Conservation (phyloP, 2,888 invertebrate genomes). For the Netelia melanura region DNA sequence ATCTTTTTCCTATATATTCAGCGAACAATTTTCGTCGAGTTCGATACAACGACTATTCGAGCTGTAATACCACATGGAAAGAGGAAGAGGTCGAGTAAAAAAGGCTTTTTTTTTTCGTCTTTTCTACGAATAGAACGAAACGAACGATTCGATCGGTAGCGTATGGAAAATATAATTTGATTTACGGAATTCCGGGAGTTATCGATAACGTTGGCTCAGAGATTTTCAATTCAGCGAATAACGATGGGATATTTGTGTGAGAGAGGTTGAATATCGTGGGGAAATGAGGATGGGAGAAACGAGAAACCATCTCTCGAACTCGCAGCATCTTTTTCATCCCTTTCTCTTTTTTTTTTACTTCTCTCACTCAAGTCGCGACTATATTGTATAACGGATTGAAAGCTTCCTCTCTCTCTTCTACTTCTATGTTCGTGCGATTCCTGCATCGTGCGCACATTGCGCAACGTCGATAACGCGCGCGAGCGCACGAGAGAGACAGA, state of each 20-base stretch:
- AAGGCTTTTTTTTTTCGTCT: slow-evolving; percentile 2
- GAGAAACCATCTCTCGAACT: slow-evolving; percentile 12
- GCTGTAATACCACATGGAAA: too few relatives aligned
- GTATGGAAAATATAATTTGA: slow-evolving; percentile 35
- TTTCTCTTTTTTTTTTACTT: not conserved
- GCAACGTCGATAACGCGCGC: slow-evolving; percentile 48
- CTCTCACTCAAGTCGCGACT: slow-evolving; percentile 4
- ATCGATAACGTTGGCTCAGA: not conserved
- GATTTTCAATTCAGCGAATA: slow-evolving; percentile 47
- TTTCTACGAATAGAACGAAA: not conserved
- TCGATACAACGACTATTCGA: too few relatives aligned
- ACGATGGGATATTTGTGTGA: slow-evolving; percentile 45
- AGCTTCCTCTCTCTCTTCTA: slow-evolving; percentile 44
- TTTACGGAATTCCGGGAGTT: slow-evolving; percentile 21
- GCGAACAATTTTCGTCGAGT: too few relatives aligned
- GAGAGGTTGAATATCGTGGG: slow-evolving; percentile 22
- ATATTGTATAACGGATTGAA: slow-evolving; percentile 24
- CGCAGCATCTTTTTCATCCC: slow-evolving; percentile 22
- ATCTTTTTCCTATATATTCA: too few relatives aligned
- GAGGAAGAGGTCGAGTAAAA: not conserved
- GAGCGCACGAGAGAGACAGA: too few relatives aligned
- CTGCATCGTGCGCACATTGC: slow-evolving; percentile 42
- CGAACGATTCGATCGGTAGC: slow-evolving; percentile 13
- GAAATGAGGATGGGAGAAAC: slow-evolving; percentile 30
- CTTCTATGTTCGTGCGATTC: slow-evolving; percentile 10